A percentile compares a stretch with the other conserved stretches of the same genome.
phyloP scores from a whole-genome alignment of 2,797 vertebrate species.

The Balearica regulorum region DNA sequence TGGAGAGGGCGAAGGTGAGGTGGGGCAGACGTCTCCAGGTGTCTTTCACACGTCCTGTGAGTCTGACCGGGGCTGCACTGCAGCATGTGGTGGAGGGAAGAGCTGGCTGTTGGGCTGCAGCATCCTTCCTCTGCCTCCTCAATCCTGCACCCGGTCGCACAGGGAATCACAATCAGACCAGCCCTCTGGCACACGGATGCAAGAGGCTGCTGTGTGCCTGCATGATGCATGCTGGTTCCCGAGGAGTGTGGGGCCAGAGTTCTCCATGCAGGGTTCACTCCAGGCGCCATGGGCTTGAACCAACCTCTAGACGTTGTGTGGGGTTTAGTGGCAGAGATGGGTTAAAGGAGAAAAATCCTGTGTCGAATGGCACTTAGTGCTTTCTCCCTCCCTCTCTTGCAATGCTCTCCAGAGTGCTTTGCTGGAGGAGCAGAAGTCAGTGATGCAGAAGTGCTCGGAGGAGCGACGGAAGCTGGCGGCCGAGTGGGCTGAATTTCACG shows the following conservation, averaged over 20 bases:
- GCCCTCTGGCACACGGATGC: accelerated
- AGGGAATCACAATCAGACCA: not conserved
- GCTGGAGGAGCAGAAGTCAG: slow-evolving; percentile 85
- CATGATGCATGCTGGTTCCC: not conserved
- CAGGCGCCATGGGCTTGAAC: not conserved
- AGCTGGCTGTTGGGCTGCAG: not conserved
- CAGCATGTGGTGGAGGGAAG: accelerated
- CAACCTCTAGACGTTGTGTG: not conserved
- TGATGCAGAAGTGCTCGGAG: slow-evolving; percentile 84
- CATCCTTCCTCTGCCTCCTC: not conserved
- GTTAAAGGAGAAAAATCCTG: not conserved
- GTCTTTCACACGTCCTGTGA: not conserved
- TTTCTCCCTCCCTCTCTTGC: not conserved
- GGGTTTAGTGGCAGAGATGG: not conserved
- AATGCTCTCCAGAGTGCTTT: slow-evolving; percentile 73
- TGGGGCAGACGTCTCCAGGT: not conserved
- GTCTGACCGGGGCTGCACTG: not conserved
- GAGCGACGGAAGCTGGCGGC: slow-evolving; percentile 80
- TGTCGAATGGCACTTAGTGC: too few species aligned
- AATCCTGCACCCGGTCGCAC: accelerated
- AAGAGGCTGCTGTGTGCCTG: not conserved
- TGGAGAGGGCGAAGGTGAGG: slow-evolving; percentile 88
- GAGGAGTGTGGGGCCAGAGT: accelerated
- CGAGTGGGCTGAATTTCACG: slow-evolving; percentile 81
- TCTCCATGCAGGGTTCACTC: not conserved